Base-by-base conservation (phyloP, 2,888 invertebrate species). In the Eurois occulta region DNA sequence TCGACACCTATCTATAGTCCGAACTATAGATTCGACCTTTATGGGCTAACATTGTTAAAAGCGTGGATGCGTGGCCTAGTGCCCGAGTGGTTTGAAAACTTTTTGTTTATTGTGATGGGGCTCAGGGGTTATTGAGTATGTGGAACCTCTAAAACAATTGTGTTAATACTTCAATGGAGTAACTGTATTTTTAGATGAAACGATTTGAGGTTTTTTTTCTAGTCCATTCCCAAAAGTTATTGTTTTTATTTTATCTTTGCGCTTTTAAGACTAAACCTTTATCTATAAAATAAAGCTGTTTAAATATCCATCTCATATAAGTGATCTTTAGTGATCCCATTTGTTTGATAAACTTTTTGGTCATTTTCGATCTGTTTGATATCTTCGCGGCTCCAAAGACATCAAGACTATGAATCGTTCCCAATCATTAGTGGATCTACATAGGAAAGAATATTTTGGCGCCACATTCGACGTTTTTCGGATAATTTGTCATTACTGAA, bases 351-450 rank as follows among this genome's bases (percentile, higher is more conserved):
- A 58, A 35, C n/a, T 58, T 4, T n/a, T 7, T n/a, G 8, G 21
- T 38, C 0, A 28, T n/a, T 6, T 55, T 32, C 21, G 18, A 13
- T 41, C 6, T 0, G 35, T 24, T 48, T 32, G 18, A n/a, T 28
- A 2, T 67, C 28, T 72, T 62, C 21, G 35, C 21, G 32, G 21
- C 11, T 55, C 2, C 72, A n/a, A 21, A 72, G 7, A 58, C 35
- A 28, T n/a, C 69, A 13, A 35, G 66, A 66, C 73, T 81, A 84
- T 84, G 66, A 73, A 73, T 84, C 71, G 32, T 38, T 41, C 16
- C 16, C 55, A 41, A 64, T 68, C 77, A 86, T 80, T 83, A 83
- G 52, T 28, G 80, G 38, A 80, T 72, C 65, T 75, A 71, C 75
- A 75, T 73, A 62, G 41, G 18, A 80, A 74, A 66, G 48, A 67